phyloP scores from a whole-genome alignment of 2,113 vertebrate genomes.

The Ardeotis arabs region DNA sequence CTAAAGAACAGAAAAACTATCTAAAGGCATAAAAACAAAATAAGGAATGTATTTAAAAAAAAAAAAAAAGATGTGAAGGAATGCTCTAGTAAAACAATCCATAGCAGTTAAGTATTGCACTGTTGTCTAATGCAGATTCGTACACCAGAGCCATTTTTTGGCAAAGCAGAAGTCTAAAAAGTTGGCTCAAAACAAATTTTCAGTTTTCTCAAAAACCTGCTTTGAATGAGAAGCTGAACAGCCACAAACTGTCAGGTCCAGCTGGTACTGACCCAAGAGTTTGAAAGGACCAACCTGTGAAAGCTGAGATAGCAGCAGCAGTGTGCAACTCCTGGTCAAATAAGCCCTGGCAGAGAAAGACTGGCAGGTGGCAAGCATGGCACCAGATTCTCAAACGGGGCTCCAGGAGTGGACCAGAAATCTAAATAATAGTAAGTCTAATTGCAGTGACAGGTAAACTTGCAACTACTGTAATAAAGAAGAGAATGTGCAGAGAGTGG shows the following conservation, averaged over 20 bases:
- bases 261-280: neutral
- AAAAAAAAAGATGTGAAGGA: too few relatives aligned
- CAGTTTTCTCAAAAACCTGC: neutral
- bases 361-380: neutral
- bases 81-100: neutral
- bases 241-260: neutral
- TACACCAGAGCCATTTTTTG: neutral
- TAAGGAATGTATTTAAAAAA: neutral
- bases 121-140: neutral
- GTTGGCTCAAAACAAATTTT: neutral
- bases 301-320: neutral
- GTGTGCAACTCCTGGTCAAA: neutral
- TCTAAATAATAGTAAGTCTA: neutral
- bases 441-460: neutral
- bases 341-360: neutral
- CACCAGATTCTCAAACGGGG: neutral
- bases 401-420: neutral
- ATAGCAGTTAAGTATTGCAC: neutral
- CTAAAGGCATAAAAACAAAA: neutral
- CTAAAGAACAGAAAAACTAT: neutral
- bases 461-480: neutral
- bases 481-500: neutral
- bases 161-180: neutral
- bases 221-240: neutral
- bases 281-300: neutral